Evolutionary conservation across 2,888 invertebrate genomes (phyloP).

Genomic region (Poecilobothrus nobilitatus): DNA sequence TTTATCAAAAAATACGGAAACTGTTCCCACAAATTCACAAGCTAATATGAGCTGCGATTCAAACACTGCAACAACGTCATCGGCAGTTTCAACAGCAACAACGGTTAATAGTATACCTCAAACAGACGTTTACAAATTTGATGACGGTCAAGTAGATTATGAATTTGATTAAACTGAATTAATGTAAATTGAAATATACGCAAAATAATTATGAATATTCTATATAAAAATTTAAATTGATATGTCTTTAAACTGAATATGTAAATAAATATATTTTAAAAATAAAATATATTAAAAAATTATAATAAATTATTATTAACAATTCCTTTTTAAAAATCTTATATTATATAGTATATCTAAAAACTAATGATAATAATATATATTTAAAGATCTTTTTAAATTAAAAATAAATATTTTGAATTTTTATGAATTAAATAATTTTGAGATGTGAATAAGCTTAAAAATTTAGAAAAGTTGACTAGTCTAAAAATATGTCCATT

Average conservation of each 20-base stretch:
- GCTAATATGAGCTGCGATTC: neutral
- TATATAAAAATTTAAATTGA: neutral
- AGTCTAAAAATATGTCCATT: no score
- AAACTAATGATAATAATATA: no score
- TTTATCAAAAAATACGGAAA: neutral
- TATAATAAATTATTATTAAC: no score
- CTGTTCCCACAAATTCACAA: neutral
- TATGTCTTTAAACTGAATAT: neutral
- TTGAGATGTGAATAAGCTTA: no score
- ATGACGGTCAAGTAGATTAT: conserved; percentile 40
- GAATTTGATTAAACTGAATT: conserved; percentile 25
- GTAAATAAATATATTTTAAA: neutral
- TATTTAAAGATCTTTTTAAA: no score
- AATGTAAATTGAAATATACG: neutral
- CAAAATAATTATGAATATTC: neutral
- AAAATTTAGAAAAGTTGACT: no score
- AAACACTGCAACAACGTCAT: neutral
- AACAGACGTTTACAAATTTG: conserved; percentile 31
- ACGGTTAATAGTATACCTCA: neutral
- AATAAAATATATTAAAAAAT: no score
- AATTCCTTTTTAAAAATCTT: no score
- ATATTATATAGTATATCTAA: no score
- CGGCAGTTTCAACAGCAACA: conserved; percentile 10
- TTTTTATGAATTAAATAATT: no score
- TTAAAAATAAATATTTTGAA: no score